Conservation (phyloP, 1,140 invertebrate genomes). For the Xylocopa sonorina region DNA sequence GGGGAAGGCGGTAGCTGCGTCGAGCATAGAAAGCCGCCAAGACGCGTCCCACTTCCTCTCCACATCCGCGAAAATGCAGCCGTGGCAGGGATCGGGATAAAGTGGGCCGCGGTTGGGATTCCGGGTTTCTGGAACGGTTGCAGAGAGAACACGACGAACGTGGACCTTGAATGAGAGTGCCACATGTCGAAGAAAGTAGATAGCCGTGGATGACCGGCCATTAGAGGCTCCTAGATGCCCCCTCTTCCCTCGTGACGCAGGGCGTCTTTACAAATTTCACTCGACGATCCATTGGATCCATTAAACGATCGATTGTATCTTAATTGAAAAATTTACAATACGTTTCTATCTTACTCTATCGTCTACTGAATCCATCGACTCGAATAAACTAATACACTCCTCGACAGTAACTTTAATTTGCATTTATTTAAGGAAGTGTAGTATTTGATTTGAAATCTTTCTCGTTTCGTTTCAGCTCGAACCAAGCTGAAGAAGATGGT, state of each 20-base stretch:
- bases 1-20: slow-evolving; percentile 1
- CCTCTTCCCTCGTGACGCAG: no score
- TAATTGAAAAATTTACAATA: no score
- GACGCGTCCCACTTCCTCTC: slow-evolving; percentile 56
- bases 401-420: not conserved
- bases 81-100: slow-evolving; percentile 48
- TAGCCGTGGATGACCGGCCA: slow-evolving; percentile 50
- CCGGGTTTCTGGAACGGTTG: slow-evolving; percentile 69
- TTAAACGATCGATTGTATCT: no score
- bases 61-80: slow-evolving; percentile 58
- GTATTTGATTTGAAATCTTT: not conserved
- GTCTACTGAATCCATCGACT: no score
- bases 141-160: slow-evolving; percentile 46
- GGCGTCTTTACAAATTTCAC: slow-evolving; percentile 15
- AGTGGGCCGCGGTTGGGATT: slow-evolving; percentile 59
- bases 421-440: no score
- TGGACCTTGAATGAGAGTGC: slow-evolving; percentile 75
- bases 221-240: slow-evolving; percentile 55
- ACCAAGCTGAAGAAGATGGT: slow-evolving; percentile 85
- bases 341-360: no score
- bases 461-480: slow-evolving; percentile 81
- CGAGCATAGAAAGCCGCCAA: slow-evolving; percentile 49
- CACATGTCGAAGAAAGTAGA: slow-evolving; percentile 75
- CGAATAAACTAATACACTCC: not conserved
- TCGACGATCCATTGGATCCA: slow-evolving; percentile 2